Percentiles rank a stretch among this genome's conserved stretches.
Conservation (phyloP, 2,888 invertebrate genomes). For the Penaeus monodon region DNA sequence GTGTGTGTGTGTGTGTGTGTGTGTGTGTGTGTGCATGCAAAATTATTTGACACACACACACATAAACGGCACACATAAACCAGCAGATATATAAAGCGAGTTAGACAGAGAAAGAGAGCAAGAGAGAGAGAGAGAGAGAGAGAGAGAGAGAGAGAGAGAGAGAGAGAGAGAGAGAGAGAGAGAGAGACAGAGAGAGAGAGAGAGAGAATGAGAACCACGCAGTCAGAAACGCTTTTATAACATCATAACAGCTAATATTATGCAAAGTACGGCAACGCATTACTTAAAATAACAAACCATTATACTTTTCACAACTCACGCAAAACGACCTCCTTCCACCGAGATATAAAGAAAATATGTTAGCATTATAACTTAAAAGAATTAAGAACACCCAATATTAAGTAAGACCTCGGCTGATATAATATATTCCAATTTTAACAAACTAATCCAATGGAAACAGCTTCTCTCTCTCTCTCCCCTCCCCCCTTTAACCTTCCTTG, state of each 20-base stretch:
- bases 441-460: constrained; percentile 22
- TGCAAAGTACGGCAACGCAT: not conserved
- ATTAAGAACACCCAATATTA: constrained; percentile 33
- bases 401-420: constrained; percentile 9
- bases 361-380: not conserved
- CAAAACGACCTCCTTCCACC: not conserved
- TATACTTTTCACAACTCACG: not conserved
- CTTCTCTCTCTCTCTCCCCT: not conserved
- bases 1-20: no score
- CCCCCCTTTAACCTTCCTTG: no score
- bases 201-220: no score
- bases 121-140: not conserved
- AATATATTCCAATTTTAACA: constrained; percentile 3
- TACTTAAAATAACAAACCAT: not conserved
- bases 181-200: no score
- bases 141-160: not conserved
- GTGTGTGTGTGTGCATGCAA: not conserved
- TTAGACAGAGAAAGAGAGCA: not conserved
- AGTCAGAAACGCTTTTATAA: no score
- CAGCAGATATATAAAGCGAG: no score
- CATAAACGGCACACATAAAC: no score
- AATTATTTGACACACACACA: no score
- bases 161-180: not conserved
- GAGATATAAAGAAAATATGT: no score
- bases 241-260: not conserved